These are phyloP conservation scores for Sebastolobus alascanus DNA, from an alignment of 2,797 vertebrate genomes.

Conservation along the genomic window DNA sequence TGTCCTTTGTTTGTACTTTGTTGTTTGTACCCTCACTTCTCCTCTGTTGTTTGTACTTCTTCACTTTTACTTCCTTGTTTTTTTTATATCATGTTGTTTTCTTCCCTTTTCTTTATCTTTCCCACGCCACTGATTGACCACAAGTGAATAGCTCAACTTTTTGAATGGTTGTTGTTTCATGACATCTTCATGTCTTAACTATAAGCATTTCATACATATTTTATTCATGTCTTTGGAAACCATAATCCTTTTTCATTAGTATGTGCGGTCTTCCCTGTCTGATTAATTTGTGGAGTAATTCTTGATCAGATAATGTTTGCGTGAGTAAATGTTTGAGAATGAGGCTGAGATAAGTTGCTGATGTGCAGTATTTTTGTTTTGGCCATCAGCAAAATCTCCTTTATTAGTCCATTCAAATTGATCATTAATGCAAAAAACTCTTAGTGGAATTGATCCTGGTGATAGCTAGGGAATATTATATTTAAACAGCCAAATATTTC, in stretches of 20 bases:
- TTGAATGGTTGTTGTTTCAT: neutral
- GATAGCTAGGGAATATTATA: neutral
- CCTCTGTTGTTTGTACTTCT: conserved; percentile 27
- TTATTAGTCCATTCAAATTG: neutral
- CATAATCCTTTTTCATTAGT: conserved; percentile 1
- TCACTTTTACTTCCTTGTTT: conserved; percentile 34
- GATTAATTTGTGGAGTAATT: neutral
- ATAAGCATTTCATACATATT: neutral
- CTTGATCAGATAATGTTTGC: neutral
- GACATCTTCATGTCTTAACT: neutral
- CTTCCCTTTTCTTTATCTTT: conserved; percentile 35
- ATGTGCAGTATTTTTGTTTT: neutral
- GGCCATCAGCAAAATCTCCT: neutral
- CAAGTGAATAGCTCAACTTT: neutral
- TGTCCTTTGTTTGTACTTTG: neutral
- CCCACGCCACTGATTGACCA: neutral
- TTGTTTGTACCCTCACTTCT: neutral
- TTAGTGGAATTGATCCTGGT: neutral
- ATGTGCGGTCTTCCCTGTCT: neutral
- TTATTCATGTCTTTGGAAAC: neutral
- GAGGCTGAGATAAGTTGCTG: neutral
- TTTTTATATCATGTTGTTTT: neutral
- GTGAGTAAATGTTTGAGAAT: neutral
- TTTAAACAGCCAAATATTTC: neutral
- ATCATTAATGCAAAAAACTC: neutral